Conservation (phyloP, 2,888 invertebrate genomes). For the Gibbula magus region DNA sequence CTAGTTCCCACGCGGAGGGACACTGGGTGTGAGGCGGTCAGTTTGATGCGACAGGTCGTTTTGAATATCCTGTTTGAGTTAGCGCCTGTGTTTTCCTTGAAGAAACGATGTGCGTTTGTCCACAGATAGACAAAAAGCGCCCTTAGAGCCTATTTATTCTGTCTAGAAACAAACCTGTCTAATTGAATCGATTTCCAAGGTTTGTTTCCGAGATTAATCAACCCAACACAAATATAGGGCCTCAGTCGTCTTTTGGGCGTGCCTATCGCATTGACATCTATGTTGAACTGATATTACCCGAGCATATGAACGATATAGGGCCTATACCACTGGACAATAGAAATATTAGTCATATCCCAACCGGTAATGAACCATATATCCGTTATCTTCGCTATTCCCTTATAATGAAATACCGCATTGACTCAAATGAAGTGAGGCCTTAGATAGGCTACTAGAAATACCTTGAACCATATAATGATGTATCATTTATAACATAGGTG, state of each 20-base stretch:
- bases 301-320: too few relatives aligned
- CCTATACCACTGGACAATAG: too few relatives aligned
- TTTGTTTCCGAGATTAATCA: not conserved
- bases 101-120: not conserved
- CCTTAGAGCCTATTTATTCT: not conserved
- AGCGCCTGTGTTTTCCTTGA: not conserved
- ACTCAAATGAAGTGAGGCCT: too few relatives aligned
- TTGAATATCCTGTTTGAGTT: not conserved
- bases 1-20: not conserved
- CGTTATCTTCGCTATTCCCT: too few relatives aligned
- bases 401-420: too few relatives aligned
- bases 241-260: not conserved
- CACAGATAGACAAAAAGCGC: not conserved
- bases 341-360: too few relatives aligned
- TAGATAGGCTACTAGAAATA: too few relatives aligned
- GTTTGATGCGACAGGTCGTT: not conserved
- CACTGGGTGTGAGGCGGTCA: not conserved
- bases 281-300: too few relatives aligned
- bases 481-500: too few relatives aligned
- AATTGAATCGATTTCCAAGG: not conserved
- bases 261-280: not conserved
- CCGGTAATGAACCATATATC: too few relatives aligned
- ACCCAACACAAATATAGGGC: not conserved
- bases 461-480: too few relatives aligned
- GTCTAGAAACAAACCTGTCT: not conserved